phyloP scores from a whole-genome alignment of 2,888 invertebrate species.

The Drosophila flavopinicola region DNA sequence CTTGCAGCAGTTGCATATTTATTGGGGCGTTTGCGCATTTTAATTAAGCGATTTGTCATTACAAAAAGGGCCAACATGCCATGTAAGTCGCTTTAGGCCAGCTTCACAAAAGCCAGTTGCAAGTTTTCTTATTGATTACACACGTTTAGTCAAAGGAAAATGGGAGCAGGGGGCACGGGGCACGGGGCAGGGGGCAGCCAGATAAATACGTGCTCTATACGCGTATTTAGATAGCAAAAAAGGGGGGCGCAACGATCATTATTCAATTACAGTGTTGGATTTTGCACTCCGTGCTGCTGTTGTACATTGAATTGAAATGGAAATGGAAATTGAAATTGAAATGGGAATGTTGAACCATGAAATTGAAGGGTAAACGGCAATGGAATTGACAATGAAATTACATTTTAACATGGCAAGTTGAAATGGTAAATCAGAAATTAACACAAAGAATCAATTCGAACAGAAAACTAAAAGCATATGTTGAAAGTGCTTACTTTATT shows the following conservation, averaged over 20 bases:
- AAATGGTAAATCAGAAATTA: not conserved
- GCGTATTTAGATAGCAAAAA: constrained; percentile 24
- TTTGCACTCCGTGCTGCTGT: constrained; percentile 11
- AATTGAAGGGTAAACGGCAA: constrained; percentile 20
- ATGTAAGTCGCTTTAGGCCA: constrained; percentile 28
- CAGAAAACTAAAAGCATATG: too few species aligned
- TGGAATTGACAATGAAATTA: constrained; percentile 13
- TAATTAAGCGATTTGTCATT: constrained; percentile 80
- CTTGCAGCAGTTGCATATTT: constrained; percentile 69
- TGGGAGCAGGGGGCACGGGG: too few species aligned
- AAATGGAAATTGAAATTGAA: constrained; percentile 24
- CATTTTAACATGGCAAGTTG: constrained; percentile 5
- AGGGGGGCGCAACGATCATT: constrained; percentile 49
- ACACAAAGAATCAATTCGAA: not conserved
- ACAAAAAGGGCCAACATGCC: constrained; percentile 34
- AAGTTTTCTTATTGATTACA: constrained; percentile 50
- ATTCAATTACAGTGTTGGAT: constrained; percentile 46
- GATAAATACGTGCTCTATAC: constrained; percentile 22
- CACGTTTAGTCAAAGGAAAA: constrained; percentile 23
- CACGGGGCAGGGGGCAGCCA: constrained; percentile 8
- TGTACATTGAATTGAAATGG: constrained; percentile 27
- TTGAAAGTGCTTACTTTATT: too few species aligned
- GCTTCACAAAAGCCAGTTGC: constrained; percentile 18
- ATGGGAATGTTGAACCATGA: constrained; percentile 31
- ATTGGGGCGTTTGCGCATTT: constrained; percentile 77